A percentile compares a stretch with the other conserved stretches of the same genome.
Conservation (phyloP, 2,113 vertebrate species). For the Kryptolebias marmoratus region DNA sequence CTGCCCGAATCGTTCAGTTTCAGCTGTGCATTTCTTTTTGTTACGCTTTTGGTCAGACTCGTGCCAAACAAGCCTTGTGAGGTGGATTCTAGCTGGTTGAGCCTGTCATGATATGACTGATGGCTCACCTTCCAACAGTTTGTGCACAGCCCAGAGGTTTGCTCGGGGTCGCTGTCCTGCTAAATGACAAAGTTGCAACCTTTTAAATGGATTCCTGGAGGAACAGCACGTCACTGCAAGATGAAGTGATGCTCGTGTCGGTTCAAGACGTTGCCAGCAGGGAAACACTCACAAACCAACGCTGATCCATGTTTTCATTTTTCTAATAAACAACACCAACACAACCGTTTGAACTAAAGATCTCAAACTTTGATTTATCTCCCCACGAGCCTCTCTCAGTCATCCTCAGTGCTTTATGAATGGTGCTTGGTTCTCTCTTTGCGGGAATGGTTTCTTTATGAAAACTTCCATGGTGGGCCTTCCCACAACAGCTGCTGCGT, state of each 20-base stretch:
- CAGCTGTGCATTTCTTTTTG: background rate
- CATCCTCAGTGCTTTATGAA: background rate
- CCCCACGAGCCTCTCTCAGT: no score
- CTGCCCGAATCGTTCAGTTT: no score
- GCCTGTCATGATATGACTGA: background rate
- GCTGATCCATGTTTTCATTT: background rate
- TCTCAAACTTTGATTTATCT: background rate
- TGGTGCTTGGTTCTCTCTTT: background rate
- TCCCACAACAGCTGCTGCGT: no score
- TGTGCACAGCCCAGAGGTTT: background rate
- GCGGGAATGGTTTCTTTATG: background rate
- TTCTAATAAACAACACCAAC: background rate
- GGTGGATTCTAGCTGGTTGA: background rate
- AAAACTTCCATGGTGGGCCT: background rate
- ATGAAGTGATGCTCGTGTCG: background rate
- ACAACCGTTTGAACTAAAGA: background rate
- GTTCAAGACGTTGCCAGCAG: background rate
- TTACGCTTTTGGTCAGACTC: background rate
- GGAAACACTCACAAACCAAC: background rate
- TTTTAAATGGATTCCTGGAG: slow-evolving; percentile 2
- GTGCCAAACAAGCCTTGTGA: background rate
- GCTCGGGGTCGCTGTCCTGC: background rate
- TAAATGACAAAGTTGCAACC: background rate
- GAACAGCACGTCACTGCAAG: background rate
- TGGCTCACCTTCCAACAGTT: background rate